Base-by-base conservation (phyloP, 2,797 vertebrate genomes). In the Danio choprae region DNA sequence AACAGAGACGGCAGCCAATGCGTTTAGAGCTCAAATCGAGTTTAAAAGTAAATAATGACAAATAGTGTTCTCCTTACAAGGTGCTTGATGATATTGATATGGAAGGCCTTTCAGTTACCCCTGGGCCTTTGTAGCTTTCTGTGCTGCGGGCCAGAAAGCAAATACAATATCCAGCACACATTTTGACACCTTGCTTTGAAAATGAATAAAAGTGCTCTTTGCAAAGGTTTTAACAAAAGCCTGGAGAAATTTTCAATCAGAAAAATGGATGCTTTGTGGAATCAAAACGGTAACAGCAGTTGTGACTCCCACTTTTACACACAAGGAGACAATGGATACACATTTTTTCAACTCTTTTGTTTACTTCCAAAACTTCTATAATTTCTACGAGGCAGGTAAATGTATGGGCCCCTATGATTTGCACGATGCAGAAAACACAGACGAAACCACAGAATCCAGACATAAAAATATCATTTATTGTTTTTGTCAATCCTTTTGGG, bases 31-130 rank as follows among this genome's bases (percentile, higher is more conserved):
- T 56, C 51, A 67, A 71, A 72, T 56, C 46, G 60, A 41, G 16
- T n/a, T 65, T 78, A 64, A 64, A n/a, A 74, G 51, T 69, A 81
- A 81, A 78, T 81, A 73, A 81, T 67, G 59, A 65, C 64, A 78
- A 71, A 53, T 58, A 53, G 38, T 62, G 22, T 73, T 77, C 6
- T 38, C 20, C 59, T 78, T 60, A 73, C 46, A 72, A 63, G 68
- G 62, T 55, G 58, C 53, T 22, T 59, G 50, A 65, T 74, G 62
- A 68, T 71, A 79, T 70, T 51, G 67, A 62, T 71, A 71, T 53
- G 56, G 71, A 74, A 68, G 62, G 79, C 55, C 55, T 60, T 68
- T 74, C 18, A 41, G 36, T 68, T 68, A 74, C 72, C 60, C 68
- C 53, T 59, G 51, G 53, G 43, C 48, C 29, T 48, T 18, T 8